These are phyloP conservation scores for Spinibarbus caldwelli DNA, from an alignment of 2,797 vertebrate genomes.

Conservation along the genomic window DNA sequence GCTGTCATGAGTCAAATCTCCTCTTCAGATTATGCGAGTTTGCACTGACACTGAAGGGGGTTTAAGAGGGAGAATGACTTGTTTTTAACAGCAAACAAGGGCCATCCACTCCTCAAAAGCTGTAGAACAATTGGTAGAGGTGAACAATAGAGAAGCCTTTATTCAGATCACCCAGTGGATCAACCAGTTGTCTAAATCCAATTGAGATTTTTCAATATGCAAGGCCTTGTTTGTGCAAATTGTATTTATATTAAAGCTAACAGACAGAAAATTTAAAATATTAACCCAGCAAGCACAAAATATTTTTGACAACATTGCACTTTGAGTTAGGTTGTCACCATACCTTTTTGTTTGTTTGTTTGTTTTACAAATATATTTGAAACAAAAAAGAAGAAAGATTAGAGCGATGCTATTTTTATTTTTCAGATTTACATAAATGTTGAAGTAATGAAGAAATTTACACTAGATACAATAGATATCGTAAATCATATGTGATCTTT, in stretches of 20 bases:
- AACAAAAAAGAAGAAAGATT: neutral
- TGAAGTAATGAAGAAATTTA: neutral
- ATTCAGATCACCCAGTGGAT: constrained; percentile 58
- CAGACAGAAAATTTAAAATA: neutral
- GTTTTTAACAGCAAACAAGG: constrained; percentile 46
- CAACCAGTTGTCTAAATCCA: neutral
- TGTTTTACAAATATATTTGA: neutral
- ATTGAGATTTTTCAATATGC: neutral
- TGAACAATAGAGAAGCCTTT: constrained; percentile 62
- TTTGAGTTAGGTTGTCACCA: no score
- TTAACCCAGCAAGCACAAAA: no score
- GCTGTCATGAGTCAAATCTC: constrained; percentile 47
- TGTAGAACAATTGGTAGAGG: constrained; percentile 57
- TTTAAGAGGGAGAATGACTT: constrained; percentile 40
- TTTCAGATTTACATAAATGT: no score
- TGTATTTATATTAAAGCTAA: neutral
- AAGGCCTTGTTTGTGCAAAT: neutral
- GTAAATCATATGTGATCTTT: neutral
- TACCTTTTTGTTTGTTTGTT: no score
- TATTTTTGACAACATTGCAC: no score
- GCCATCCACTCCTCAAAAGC: constrained; percentile 44
- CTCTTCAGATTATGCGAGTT: constrained; percentile 43
- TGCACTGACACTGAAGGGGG: constrained; percentile 36
- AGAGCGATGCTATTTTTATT: neutral
- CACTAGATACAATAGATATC: neutral